phyloP scores from a whole-genome alignment of 2,888 invertebrate genomes.

The Euplagia quadripunctaria region DNA sequence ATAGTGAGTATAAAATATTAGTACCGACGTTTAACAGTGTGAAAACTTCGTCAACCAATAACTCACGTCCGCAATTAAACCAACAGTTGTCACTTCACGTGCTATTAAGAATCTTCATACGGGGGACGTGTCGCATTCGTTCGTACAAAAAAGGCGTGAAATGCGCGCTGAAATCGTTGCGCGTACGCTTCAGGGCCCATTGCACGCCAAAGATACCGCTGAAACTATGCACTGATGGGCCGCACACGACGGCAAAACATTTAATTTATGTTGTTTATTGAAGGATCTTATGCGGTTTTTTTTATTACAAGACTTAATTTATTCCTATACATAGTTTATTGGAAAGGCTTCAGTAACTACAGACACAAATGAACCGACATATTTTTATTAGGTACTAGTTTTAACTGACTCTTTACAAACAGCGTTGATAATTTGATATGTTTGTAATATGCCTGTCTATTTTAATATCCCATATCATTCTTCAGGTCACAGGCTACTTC shows the following conservation, averaged over 20 bases:
- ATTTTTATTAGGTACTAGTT: too few relatives aligned
- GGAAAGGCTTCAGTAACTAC: background rate
- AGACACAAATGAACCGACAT: too few relatives aligned
- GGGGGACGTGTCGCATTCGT: slow-evolving; percentile 58
- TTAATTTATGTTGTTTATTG: slow-evolving; percentile 46
- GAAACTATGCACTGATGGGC: slow-evolving; percentile 77
- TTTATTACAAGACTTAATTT: background rate
- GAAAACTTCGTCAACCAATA: slow-evolving; percentile 45
- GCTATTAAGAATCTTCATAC: slow-evolving; percentile 74
- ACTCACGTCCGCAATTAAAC: slow-evolving; percentile 72
- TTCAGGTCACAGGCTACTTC: too few relatives aligned
- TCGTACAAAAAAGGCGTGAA: slow-evolving; percentile 82
- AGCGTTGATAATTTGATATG: too few relatives aligned
- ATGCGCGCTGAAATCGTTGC: slow-evolving; percentile 77
- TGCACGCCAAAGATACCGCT: slow-evolving; percentile 79
- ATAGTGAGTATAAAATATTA: background rate
- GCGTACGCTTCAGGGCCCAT: slow-evolving; percentile 81
- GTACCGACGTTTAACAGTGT: slow-evolving; percentile 12
- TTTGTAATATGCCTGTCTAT: too few relatives aligned
- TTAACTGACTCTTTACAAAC: too few relatives aligned
- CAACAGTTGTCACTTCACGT: slow-evolving; percentile 79
- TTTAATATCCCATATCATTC: too few relatives aligned
- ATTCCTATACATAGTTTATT: background rate
- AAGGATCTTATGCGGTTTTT: slow-evolving; percentile 17
- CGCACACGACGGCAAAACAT: slow-evolving; percentile 74